These are phyloP conservation scores for Chloroceryle amazona DNA, from an alignment of 2,797 vertebrate genomes.

Conservation along the genomic window DNA sequence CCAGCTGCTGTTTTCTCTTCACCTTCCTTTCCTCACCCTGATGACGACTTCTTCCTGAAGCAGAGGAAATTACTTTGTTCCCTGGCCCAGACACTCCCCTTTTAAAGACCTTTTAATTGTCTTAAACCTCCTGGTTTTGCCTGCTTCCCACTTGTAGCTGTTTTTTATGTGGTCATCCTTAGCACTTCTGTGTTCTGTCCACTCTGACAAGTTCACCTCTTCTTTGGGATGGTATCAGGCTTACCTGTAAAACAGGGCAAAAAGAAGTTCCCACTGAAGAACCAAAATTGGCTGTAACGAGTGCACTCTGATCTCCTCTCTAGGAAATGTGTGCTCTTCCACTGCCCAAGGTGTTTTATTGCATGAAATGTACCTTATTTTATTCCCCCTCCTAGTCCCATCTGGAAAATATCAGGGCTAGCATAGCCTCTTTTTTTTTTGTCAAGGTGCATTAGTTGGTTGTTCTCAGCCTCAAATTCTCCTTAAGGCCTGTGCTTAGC, in stretches of 20 bases:
- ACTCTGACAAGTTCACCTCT: background rate
- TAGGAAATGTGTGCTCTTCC: background rate
- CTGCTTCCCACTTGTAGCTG: background rate
- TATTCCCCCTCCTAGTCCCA: rapidly evolving
- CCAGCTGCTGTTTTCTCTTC: background rate
- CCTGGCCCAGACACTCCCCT: background rate
- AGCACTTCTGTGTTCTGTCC: background rate
- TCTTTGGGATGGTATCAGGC: background rate
- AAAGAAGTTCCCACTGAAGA: background rate
- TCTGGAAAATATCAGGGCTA: background rate
- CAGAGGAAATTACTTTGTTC: rapidly evolving
- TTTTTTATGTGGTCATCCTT: background rate
- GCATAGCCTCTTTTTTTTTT: background rate
- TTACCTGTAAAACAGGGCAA: background rate
- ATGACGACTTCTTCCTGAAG: background rate
- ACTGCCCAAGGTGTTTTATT: background rate
- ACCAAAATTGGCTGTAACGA: rapidly evolving
- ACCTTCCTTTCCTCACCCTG: background rate
- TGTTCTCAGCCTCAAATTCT: background rate
- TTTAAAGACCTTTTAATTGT: background rate
- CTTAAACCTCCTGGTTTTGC: background rate
- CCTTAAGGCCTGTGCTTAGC: background rate
- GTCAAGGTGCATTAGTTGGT: background rate
- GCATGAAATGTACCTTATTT: rapidly evolving
- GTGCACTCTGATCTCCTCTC: background rate